These are phyloP conservation scores for Oncopodura yosiiana DNA, from an alignment of 1,140 invertebrate species.

Conservation along the genomic window DNA sequence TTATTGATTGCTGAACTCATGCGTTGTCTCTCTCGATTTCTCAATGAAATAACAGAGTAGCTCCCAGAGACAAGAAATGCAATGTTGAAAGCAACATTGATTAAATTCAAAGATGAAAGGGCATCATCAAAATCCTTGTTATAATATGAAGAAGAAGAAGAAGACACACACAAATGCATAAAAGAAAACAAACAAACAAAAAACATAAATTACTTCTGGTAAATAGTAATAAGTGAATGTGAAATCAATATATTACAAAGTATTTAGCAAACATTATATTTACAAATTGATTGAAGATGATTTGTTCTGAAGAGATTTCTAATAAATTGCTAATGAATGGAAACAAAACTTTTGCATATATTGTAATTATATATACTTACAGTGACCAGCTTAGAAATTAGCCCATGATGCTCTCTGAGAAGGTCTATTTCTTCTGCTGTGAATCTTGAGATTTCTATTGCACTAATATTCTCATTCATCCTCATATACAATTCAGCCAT, in stretches of 20 bases:
- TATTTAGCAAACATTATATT: too few relatives aligned
- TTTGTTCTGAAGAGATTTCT: too few relatives aligned
- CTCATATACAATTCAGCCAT: conserved; percentile 22
- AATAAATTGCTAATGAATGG: too few relatives aligned
- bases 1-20: conserved; percentile 7
- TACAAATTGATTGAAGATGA: too few relatives aligned
- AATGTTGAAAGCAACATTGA: conserved; percentile 26
- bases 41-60: conserved; percentile 19
- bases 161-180: too few relatives aligned
- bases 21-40: conserved; percentile 5
- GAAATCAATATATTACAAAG: too few relatives aligned
- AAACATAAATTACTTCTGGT: too few relatives aligned
- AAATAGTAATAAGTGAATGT: too few relatives aligned
- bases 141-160: not conserved
- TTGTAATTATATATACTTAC: conserved; percentile 2
- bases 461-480: conserved; percentile 22
- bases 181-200: too few relatives aligned
- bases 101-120: conserved; percentile 22
- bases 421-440: conserved; percentile 30
- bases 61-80: conserved; percentile 19
- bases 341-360: too few relatives aligned
- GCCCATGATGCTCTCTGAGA: conserved; percentile 32
- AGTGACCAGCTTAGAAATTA: conserved; percentile 22
- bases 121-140: conserved; percentile 32
- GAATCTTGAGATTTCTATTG: conserved; percentile 20